Evolutionary conservation across 2,888 invertebrate species (phyloP).

Genomic region (Eumacrocentrus americanus): DNA sequence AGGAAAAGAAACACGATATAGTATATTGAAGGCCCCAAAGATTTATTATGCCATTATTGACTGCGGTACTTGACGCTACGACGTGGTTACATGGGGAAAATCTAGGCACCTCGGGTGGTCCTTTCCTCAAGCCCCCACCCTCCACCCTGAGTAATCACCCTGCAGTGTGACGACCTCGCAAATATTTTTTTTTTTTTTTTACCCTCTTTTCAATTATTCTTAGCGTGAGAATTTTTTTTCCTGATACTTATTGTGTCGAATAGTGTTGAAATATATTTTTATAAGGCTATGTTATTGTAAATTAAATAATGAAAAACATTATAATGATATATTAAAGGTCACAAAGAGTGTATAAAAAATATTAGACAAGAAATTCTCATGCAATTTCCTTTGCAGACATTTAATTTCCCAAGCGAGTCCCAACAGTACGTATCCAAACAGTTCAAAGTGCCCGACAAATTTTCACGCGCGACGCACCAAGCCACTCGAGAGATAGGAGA

Average conservation of each 20-base stretch:
- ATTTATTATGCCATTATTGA: constrained; percentile 52
- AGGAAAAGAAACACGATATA: constrained; percentile 20
- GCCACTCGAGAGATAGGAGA: constrained; percentile 18
- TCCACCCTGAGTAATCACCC: background rate
- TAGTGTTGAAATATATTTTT: no score
- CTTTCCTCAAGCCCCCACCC: background rate
- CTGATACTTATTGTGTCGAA: no score
- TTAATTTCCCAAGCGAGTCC: constrained; percentile 16
- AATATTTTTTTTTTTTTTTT: no score
- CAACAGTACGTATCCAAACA: constrained; percentile 16
- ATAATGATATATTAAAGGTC: background rate
- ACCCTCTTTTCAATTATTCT: no score
- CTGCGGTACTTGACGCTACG: constrained; percentile 37
- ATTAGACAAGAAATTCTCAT: background rate
- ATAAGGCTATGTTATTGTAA: no score
- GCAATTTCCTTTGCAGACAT: constrained; percentile 17
- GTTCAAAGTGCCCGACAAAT: constrained; percentile 23
- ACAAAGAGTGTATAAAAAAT: constrained; percentile 1
- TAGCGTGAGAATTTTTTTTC: no score
- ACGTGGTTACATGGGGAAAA: constrained; percentile 1
- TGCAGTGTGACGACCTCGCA: constrained; percentile 4
- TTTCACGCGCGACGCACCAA: constrained; percentile 12
- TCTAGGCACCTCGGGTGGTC: background rate
- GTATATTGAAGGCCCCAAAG: constrained; percentile 40
- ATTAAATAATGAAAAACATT: no score